Base-by-base conservation (phyloP, 2,797 vertebrate genomes). In the Silurus aristotelis region DNA sequence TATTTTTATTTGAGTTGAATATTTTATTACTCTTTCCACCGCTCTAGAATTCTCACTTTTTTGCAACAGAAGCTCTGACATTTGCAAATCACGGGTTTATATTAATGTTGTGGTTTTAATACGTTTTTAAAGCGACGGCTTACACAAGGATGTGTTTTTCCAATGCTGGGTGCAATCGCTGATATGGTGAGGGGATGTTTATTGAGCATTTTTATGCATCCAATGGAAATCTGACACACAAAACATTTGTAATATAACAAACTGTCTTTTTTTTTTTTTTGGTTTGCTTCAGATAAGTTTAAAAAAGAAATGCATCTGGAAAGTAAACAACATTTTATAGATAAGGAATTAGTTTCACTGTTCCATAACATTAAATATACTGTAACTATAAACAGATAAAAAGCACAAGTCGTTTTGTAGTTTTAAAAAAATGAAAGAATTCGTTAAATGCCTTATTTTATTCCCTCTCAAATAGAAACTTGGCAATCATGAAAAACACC, bases 401-500 rank as follows among this genome's bases (percentile, higher is more conserved):
- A 38, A 0, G 6, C 6, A 19, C 2, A 52, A 52, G 3, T 15
- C 22, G 22, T 48, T n/a, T 3, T 46, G 46, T 20, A 52, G 2
- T 52, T 14, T 52, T 14, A 72, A 52, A 48, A 46, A 75, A 55
- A 31, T 31, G 9, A 12, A 6, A 76, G 22, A 5, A 75, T 1
- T 27, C 14, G 31, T 31, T 31, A 31, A 31, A 31, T 31, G 9
- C 75, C 25, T 60, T 77, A 25, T 48, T 76, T 27, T 8, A 52
- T 52, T 52, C 8, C 48, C 48, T 10, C 48, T 52, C 48, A 10
- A 10, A 52, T 3, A 9, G 10, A 80, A 80, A 17, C 78, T 48
- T 67, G 78, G 43, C 78, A 64, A 64, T 80, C 61, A 27, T 80
- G 5, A 52, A 27, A 46, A 48, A 67, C 55, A 75, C n/a, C 38